Evolutionary conservation across 2,113 vertebrate species (phyloP).

Genomic region (Haplotaxodon microlepis): DNA sequence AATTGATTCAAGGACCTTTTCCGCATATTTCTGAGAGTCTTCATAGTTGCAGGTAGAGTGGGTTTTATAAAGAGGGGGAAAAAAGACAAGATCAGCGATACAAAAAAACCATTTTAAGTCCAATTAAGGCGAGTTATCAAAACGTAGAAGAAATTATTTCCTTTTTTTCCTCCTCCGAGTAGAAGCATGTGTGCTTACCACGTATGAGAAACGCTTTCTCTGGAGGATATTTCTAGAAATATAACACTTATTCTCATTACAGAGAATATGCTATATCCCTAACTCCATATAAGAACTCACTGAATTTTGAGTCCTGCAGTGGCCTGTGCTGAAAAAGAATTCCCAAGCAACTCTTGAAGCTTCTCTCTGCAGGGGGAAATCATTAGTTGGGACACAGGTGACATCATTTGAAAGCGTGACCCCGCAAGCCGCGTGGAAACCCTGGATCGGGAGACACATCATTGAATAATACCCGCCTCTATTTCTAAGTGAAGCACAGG

Average conservation of each 20-base stretch:
- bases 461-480: slow-evolving; percentile 41
- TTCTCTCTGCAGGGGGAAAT: slow-evolving; percentile 9
- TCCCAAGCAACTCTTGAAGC: slow-evolving; percentile 7
- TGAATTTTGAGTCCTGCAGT: not conserved
- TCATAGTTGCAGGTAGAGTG: not conserved
- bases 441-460: slow-evolving; percentile 33
- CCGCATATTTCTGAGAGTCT: slow-evolving; percentile 3
- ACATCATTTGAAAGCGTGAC: slow-evolving; percentile 42
- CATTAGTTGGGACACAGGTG: slow-evolving; percentile 39
- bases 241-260: not conserved
- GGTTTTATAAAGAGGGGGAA: not conserved
- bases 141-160: not conserved
- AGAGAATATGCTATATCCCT: not conserved
- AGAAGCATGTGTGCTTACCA: not conserved
- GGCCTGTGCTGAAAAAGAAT: not conserved
- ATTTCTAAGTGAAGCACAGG: slow-evolving; percentile 30
- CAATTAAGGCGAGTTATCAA: not conserved
- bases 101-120: not conserved
- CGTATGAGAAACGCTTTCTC: not conserved
- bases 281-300: not conserved
- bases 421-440: not conserved
- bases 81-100: not conserved
- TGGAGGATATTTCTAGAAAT: not conserved
- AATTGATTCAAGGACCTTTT: slow-evolving; percentile 2
- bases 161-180: not conserved